Percentiles rank a stretch among this genome's conserved stretches.
Evolutionary conservation across 64 coral and sea anemone species (phyloP).

Genomic region (Cladopsammia gracilis): DNA sequence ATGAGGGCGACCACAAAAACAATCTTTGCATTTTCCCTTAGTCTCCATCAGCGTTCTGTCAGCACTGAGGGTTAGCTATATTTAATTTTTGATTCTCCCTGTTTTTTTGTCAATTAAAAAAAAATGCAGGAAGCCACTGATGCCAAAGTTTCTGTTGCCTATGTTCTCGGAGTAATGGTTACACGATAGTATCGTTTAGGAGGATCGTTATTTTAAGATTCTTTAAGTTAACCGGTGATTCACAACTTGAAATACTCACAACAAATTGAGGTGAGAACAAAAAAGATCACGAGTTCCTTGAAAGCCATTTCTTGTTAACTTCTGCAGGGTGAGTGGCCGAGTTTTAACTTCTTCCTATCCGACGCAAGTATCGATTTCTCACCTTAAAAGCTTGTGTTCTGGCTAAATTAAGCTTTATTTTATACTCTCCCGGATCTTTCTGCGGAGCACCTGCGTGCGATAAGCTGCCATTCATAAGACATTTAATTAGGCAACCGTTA

Average conservation of each 20-base stretch:
- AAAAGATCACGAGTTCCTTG: background rate
- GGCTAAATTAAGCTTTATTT: constrained; percentile 31
- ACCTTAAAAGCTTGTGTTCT: background rate
- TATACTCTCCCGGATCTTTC: constrained; percentile 8
- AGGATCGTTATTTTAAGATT: constrained; percentile 17
- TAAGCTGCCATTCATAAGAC: constrained; percentile 21
- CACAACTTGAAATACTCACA: constrained; percentile 11
- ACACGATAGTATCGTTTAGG: background rate
- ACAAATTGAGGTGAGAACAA: constrained; percentile 6
- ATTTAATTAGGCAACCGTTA: constrained; percentile 52
- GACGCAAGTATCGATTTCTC: background rate
- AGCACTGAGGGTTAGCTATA: too few species aligned
- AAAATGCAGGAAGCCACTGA: too few species aligned
- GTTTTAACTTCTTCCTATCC: background rate
- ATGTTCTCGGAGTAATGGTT: too few species aligned
- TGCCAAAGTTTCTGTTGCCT: too few species aligned
- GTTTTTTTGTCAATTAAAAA: too few species aligned
- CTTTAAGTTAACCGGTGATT: background rate
- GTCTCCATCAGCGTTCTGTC: too few species aligned
- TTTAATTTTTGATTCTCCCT: too few species aligned
- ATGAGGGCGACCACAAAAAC: too few species aligned
- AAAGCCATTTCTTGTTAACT: constrained; percentile 11
- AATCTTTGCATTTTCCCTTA: too few species aligned
- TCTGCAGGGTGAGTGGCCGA: background rate
- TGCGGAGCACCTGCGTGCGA: background rate